Percentiles rank a stretch among this genome's conserved stretches.
phyloP scores from a whole-genome alignment of 2,888 invertebrate species.

The Hydropsyche betteni region DNA sequence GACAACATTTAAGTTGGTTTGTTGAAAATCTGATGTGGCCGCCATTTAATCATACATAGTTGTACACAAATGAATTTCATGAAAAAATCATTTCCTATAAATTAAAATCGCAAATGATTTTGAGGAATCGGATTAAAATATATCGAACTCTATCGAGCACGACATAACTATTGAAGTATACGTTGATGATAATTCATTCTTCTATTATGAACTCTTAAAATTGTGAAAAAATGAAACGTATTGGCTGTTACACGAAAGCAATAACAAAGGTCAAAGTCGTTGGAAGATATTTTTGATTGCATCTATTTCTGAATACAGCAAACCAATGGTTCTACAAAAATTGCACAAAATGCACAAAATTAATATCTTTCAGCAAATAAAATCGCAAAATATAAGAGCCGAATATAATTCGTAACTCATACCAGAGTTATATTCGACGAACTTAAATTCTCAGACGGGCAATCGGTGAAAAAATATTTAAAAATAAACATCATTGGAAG shows the following conservation, averaged over 20 bases:
- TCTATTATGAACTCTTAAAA: too few species aligned
- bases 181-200: too few species aligned
- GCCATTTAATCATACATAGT: neutral
- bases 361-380: neutral
- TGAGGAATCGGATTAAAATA: too few species aligned
- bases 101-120: too few species aligned
- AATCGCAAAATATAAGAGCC: neutral
- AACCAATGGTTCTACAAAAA: too few species aligned
- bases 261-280: conserved; percentile 7
- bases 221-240: too few species aligned
- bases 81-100: too few species aligned
- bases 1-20: conserved; percentile 1
- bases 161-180: too few species aligned
- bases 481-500: neutral
- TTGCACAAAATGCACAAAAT: neutral
- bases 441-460: neutral
- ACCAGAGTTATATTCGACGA: neutral
- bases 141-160: too few species aligned
- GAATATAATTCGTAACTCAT: neutral
- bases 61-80: neutral
- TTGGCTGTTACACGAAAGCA: too few species aligned
- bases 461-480: neutral
- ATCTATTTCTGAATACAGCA: too few species aligned
- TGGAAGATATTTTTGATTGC: neutral
- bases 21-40: conserved; percentile 5